These are phyloP conservation scores for Chloroclysta siterata DNA, from an alignment of 2,888 invertebrate genomes.

Conservation along the genomic window DNA sequence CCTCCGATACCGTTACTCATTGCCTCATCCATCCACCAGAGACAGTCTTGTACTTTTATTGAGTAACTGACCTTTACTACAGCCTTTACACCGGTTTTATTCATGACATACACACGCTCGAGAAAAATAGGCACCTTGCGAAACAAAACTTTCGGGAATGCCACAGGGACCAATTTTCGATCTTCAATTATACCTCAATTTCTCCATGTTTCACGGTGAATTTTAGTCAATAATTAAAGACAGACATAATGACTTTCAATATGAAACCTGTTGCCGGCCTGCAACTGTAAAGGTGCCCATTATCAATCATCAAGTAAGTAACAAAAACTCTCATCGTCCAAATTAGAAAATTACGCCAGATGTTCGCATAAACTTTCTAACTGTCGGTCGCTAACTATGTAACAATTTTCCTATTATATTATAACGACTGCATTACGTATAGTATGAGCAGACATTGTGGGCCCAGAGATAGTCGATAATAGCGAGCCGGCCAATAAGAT, in stretches of 20 bases:
- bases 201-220: conserved; percentile 8
- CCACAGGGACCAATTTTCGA: conserved; percentile 31
- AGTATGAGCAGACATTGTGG: conserved; percentile 49
- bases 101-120: conserved; percentile 43
- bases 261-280: neutral
- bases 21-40: conserved; percentile 50
- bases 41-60: conserved; percentile 47
- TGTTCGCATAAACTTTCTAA: conserved; percentile 74
- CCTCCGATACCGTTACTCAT: conserved; percentile 57
- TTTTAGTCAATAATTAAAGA: conserved; percentile 5
- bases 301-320: conserved; percentile 39
- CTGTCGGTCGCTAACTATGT: conserved; percentile 64
- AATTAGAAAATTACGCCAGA: conserved; percentile 70
- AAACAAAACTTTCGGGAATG: conserved; percentile 32
- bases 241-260: conserved; percentile 1
- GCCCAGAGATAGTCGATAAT: conserved; percentile 42
- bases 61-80: conserved; percentile 65
- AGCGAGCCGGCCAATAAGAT: neutral
- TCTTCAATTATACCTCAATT: conserved; percentile 16
- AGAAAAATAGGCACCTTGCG: conserved; percentile 38
- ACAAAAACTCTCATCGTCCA: conserved; percentile 54
- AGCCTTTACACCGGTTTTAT: conserved; percentile 57
- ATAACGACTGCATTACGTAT: conserved; percentile 64
- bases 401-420: conserved; percentile 72
- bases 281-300: conserved; percentile 23